phyloP scores from a whole-genome alignment of 2,888 invertebrate genomes.

The Cheilosia urbana region DNA sequence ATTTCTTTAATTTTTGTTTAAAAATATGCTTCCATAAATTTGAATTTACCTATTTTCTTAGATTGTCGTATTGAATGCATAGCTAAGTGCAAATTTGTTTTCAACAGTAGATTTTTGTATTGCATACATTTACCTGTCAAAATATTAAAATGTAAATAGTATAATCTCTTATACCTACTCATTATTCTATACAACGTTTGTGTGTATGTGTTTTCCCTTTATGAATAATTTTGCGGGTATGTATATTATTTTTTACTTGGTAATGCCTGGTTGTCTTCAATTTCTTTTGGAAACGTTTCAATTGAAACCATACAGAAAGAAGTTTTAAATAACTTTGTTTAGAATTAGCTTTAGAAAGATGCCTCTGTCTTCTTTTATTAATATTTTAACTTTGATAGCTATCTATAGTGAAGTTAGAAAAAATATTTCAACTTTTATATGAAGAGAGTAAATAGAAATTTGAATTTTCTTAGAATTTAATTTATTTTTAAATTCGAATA shows the following conservation, averaged over 20 bases:
- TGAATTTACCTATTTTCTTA: conserved; percentile 24
- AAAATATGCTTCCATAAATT: conserved; percentile 7
- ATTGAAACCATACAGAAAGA: conserved; percentile 63
- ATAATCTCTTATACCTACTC: not conserved
- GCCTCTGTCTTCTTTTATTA: conserved; percentile 11
- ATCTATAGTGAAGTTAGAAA: conserved; percentile 53
- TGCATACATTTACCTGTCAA: conserved; percentile 4
- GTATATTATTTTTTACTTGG: not conserved
- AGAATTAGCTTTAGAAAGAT: conserved; percentile 43
- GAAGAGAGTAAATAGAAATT: conserved; percentile 21
- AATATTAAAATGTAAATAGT: conserved; percentile 25
- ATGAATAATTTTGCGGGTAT: conserved; percentile 1
- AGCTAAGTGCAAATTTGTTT: conserved; percentile 49
- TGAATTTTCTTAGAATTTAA: not conserved
- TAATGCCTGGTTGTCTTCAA: not conserved
- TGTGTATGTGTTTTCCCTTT: not conserved
- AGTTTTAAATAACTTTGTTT: conserved; percentile 21
- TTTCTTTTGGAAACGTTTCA: conserved; percentile 52
- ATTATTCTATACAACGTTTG: conserved; percentile 1
- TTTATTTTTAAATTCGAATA: conserved; percentile 54
- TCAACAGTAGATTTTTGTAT: conserved; percentile 8
- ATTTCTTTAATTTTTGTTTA: conserved; percentile 21
- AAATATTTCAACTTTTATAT: conserved; percentile 18
- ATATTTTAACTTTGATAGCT: conserved; percentile 48
- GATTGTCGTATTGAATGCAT: conserved; percentile 67